These are phyloP conservation scores for Sebastes matsubarae DNA, from an alignment of 2,797 vertebrate species.

Conservation along the genomic window DNA sequence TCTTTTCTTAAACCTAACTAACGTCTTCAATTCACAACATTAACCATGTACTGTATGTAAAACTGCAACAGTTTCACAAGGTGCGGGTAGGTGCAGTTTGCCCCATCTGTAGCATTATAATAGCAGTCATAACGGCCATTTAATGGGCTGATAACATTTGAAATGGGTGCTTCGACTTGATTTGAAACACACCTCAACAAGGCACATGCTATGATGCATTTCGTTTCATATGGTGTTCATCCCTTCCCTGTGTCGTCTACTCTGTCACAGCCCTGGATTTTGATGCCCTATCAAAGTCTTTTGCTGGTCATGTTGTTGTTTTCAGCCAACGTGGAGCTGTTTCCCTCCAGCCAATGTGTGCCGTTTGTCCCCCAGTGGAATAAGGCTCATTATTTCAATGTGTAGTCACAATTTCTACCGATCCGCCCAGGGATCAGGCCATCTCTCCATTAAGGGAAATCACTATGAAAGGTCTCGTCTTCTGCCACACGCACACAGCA, in stretches of 20 bases:
- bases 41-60: background rate
- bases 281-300: constrained; percentile 33
- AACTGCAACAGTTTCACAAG: background rate
- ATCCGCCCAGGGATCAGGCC: constrained; percentile 65
- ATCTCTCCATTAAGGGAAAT: constrained; percentile 64
- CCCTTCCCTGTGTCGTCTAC: background rate
- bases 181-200: background rate
- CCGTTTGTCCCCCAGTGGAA: constrained; percentile 56
- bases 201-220: background rate
- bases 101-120: background rate
- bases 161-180: background rate
- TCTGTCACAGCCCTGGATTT: background rate
- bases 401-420: constrained; percentile 74
- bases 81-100: background rate
- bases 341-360: constrained; percentile 28
- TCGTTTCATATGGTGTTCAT: background rate
- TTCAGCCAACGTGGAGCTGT: constrained; percentile 12
- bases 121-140: background rate
- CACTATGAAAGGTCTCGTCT: constrained; percentile 63
- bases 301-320: constrained; percentile 41
- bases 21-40: background rate
- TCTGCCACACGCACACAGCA: constrained; percentile 18
- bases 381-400: constrained; percentile 77
- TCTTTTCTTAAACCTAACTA: background rate
- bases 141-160: background rate